Base-by-base conservation (phyloP, 2,113 vertebrate genomes). In the Alethe diademata region DNA sequence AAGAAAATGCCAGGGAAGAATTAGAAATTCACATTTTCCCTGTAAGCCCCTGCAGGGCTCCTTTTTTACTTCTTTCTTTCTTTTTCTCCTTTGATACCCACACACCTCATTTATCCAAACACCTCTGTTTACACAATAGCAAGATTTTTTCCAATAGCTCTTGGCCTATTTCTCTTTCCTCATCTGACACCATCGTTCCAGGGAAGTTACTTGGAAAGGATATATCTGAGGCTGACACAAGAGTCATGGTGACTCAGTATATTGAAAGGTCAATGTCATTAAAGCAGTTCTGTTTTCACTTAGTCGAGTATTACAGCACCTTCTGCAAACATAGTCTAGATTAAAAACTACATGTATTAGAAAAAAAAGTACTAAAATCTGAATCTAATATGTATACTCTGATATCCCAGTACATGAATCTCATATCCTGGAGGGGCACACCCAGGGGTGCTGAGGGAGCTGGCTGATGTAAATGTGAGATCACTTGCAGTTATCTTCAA, bases 221-320 rank as follows among this genome's bases (percentile, higher is more conserved):
- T 64, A 42, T 65, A n/a, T 56, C 58, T 66, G 60, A 93, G 25
- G 35, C 65, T 53, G 38, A 85, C 57, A 84, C 42, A 57, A 69
- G 90, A 96, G 72, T 89, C 85, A 90, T 38, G 23, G 51, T 92
- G 92, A 96, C 76, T 96, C 94, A 96, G 67, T 83, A 54, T 65
- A 74, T 71, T 86, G 64, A 75, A 88, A 96, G 78, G 86, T 94
- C 95, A 94, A n/a, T 36, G 83, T 76, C 72, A 91, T 93, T 90
- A 89, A 84, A 54, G 5, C 61, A 95, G 61, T 48, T 88, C 94
- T 96, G 90, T 95, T 96, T 97, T 96, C 92, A 94, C 26, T 97
- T 95, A 96, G 85, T 28, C 0, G 5, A 58, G 48, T 45, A 87
- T 91, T 84, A 86, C 53, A 54, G 69, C 42, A 85, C 80, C 75